Percentiles rank a stretch among this genome's conserved stretches.
These are phyloP conservation scores for Lasioglossum figueresi DNA, from an alignment of 2,888 invertebrate species.

Conservation along the genomic window DNA sequence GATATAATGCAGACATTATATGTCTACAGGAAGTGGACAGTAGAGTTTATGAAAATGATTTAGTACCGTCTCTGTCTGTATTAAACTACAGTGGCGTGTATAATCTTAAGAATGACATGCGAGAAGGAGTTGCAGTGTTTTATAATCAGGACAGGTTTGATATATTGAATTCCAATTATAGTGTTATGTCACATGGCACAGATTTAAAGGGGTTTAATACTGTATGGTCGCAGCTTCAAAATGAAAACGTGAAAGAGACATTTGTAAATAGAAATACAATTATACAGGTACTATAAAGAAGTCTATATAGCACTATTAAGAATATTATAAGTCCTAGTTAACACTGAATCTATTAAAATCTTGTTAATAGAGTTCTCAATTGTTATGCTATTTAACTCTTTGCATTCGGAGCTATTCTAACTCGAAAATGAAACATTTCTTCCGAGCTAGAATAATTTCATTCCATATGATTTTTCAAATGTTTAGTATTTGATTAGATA, in stretches of 20 bases:
- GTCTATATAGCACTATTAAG: not conserved
- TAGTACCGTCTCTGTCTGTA: constrained; percentile 86
- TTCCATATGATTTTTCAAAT: too few relatives aligned
- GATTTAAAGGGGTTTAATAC: constrained; percentile 85
- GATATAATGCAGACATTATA: constrained; percentile 95
- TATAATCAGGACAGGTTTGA: constrained; percentile 89
- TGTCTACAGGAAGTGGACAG: constrained; percentile 97
- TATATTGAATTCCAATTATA: constrained; percentile 86
- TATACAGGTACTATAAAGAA: constrained; percentile 85
- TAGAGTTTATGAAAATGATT: constrained; percentile 89
- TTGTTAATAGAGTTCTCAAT: too few relatives aligned
- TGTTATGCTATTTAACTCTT: too few relatives aligned
- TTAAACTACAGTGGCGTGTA: constrained; percentile 87
- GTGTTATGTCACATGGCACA: constrained; percentile 87
- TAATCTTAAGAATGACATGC: constrained; percentile 89
- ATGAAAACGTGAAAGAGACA: constrained; percentile 86
- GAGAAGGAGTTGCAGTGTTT: constrained; percentile 93
- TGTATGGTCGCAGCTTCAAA: constrained; percentile 88
- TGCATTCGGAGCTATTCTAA: too few relatives aligned
- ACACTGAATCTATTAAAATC: not conserved
- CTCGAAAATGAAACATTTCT: too few relatives aligned
- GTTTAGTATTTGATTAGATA: too few relatives aligned
- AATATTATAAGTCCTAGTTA: not conserved
- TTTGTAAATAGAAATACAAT: constrained; percentile 89
- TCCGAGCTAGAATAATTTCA: too few relatives aligned